Percentiles rank a stretch among this genome's conserved stretches.
These are phyloP conservation scores for Leucophenga maculata DNA, from an alignment of 2,888 invertebrate species.

Conservation along the genomic window DNA sequence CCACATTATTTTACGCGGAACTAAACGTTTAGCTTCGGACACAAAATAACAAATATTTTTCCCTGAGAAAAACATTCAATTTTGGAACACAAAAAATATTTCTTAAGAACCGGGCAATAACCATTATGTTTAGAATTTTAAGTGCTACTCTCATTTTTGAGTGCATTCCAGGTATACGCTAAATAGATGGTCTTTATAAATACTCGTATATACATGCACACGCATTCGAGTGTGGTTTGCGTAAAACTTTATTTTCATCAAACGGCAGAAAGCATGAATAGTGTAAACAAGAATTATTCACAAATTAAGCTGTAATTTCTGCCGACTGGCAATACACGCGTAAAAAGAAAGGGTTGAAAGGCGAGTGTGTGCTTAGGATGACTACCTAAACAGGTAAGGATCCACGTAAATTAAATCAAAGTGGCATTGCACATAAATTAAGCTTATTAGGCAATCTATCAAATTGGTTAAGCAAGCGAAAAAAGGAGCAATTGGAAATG, in stretches of 20 bases:
- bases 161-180: background rate
- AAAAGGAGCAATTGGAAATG: background rate
- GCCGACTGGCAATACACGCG: background rate
- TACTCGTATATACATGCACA: background rate
- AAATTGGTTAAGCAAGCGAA: constrained; percentile 54
- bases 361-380: constrained; percentile 5
- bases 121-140: no score
- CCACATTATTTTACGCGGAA: no score
- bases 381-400: constrained; percentile 42
- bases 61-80: no score
- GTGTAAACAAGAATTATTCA: background rate
- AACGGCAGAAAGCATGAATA: background rate
- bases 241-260: background rate
- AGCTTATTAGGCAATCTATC: constrained; percentile 67
- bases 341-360: no score
- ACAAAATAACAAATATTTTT: no score
- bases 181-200: background rate
- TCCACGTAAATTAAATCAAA: constrained; percentile 64
- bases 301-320: constrained; percentile 28
- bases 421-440: constrained; percentile 57
- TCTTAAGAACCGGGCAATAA: no score
- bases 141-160: no score
- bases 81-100: no score
- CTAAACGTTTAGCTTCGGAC: no score
- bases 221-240: background rate